Evolutionary conservation across 2,888 invertebrate species (phyloP), one percentile per base, ranked within the genome.

Genomic region (Amphipoea lucens): DNA sequence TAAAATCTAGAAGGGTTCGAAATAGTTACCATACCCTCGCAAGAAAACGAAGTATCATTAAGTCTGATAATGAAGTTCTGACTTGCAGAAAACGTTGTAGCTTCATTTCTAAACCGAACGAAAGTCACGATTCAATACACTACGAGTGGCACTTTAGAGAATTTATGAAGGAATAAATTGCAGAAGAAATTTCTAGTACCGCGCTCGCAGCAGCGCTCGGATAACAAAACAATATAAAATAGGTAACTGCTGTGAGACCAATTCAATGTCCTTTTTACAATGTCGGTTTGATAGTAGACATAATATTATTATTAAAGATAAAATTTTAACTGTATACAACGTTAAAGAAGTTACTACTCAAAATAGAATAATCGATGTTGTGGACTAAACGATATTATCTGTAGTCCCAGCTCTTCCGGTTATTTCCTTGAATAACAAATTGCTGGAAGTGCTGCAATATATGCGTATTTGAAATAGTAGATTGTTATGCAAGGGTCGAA

Each of bases 11-110:
- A 67, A 76, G 70, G 51, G 42, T 63, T 74, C 20, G 0, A n/a
- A 70, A 70, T 76, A 70, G n/a, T 20, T 69, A 75, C 42, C n/a
- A 20, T 54, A 68, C 79, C 73, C 66, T 71, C 54, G 9, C 40
- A 67, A 77, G 60, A 76, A 83, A 72, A 45, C 29, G 74, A 42
- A 66, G 73, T 45, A 79, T 82, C 87, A 86, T 76, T 81, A 40
- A n/a, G 62, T 66, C 74, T n/a, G 45, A 74, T 88, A 82, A 81
- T 87, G 66, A 82, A 88, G 57, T 62, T 68, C 76, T 86, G 88
- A 87, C 87, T 88, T 87, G 84, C 87, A 84, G 72, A 88, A 86
- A 65, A 86, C 67, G n/a, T 40, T 70, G 70, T 73, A 72, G 74
- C 67, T 79, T 81, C 73, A 66, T 81, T 81, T 57, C 45, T 62